Conservation (phyloP, 2,113 vertebrate species). For the Pseudorasbora parva region DNA sequence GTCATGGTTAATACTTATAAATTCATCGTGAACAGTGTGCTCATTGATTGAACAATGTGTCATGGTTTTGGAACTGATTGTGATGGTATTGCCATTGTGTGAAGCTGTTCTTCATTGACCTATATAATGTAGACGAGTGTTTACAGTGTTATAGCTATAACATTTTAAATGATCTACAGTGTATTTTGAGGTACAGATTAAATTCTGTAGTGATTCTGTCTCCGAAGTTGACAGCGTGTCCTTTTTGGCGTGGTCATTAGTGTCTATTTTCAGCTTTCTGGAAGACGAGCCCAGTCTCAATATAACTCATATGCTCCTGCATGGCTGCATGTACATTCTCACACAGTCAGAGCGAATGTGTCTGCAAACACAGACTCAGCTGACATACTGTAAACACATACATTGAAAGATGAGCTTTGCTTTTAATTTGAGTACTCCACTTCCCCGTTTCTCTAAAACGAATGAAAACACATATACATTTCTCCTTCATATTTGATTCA, state of each 20-base stretch:
- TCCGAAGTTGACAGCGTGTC: not conserved
- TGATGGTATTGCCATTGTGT: not conserved
- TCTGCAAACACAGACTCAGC: constrained; percentile 11
- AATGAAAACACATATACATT: not conserved
- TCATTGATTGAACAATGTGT: not conserved
- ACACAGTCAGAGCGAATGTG: constrained; percentile 20
- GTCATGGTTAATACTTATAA: no score
- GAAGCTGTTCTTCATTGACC: not conserved
- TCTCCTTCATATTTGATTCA: not conserved
- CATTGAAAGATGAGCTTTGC: not conserved
- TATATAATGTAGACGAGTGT: not conserved
- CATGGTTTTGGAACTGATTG: not conserved
- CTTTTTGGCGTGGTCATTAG: not conserved
- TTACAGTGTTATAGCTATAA: not conserved
- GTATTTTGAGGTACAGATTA: not conserved
- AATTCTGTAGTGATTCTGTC: not conserved
- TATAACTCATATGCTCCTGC: constrained; percentile 15
- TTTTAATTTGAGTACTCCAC: not conserved
- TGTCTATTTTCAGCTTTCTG: constrained; percentile 36
- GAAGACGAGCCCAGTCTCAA: constrained; percentile 33
- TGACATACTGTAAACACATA: constrained; percentile 6
- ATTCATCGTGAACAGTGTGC: no score
- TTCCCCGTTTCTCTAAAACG: not conserved
- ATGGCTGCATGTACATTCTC: constrained; percentile 15
- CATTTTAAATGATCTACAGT: not conserved